Base-by-base conservation (phyloP, 2,797 vertebrate species). In the Sciurus vulgaris region DNA sequence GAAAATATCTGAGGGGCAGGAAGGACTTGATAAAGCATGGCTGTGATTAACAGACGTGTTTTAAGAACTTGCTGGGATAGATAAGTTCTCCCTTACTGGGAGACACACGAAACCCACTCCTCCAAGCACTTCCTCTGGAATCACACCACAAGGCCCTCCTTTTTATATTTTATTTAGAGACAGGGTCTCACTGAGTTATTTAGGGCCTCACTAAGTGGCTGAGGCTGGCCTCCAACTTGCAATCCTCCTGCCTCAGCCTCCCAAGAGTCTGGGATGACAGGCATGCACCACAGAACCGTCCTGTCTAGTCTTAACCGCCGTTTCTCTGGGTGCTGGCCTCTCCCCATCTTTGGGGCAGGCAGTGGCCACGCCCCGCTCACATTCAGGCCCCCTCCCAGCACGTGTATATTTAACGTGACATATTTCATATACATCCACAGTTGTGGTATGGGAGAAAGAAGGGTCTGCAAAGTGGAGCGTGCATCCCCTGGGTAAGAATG, bases 51-150 rank as follows among this genome's bases (percentile, higher is more conserved):
- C 69, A 79, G 38, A 38, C 38, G 33, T 24, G 20, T 51, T 35
- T 83, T 9, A 79, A 56, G 74, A 61, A 44, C 38, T 79, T 28
- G 17, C 8, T 22, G 18, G 28, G 28, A 91, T 5, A 28, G 83
- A 84, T 89, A 73, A 59, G 51, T 49, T 35, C 89, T 95, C 22
- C n/a, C 73, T 89, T 86, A 56, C 51, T 65, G 74, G 51, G 51
- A 95, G 65, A 79, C 26, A 2, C 0, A 0, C 18, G 61, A 94
- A 73, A 87, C 44, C 65, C 90, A 74, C 49, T 86, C 8, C n/a
- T 91, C 30, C 15, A 28, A 87, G 67, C 56, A n/a, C 91, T 97
- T 97, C 89, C 79, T 95, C 30, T 72, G 51, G 47, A 73, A 59
- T 92, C 33, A 94, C 49, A 76, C 88, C 51, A 51, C 87, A 78